Evolutionary conservation across 1,140 invertebrate genomes (phyloP).

Genomic region (Calosoma granatense): DNA sequence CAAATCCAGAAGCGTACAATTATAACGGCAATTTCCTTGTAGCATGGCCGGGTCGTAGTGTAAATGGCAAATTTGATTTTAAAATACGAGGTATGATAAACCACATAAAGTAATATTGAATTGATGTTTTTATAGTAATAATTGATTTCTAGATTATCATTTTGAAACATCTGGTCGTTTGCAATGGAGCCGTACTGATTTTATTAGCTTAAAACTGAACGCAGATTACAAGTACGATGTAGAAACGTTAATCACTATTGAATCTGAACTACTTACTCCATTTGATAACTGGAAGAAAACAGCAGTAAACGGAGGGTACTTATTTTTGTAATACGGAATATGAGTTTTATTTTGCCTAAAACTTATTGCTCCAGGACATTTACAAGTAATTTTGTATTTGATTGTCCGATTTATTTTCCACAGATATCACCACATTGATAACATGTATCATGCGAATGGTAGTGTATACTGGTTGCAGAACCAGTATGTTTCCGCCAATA

Average conservation of each 20-base stretch:
- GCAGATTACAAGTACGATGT: constrained; percentile 38
- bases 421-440: constrained; percentile 34
- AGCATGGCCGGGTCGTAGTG: constrained; percentile 60
- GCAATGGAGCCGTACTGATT: constrained; percentile 45
- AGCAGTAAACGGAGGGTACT: constrained; percentile 49
- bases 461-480: constrained; percentile 46
- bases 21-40: constrained; percentile 49
- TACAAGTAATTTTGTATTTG: too few relatives aligned
- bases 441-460: constrained; percentile 32
- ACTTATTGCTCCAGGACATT: too few relatives aligned
- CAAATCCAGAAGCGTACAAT: constrained; percentile 41
- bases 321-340: too few relatives aligned
- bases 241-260: constrained; percentile 33
- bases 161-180: constrained; percentile 30
- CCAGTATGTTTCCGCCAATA: constrained; percentile 40
- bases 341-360: too few relatives aligned
- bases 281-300: constrained; percentile 63
- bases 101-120: neutral
- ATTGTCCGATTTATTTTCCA: constrained; percentile 15
- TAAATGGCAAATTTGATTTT: constrained; percentile 51
- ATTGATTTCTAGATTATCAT: constrained; percentile 17
- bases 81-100: constrained; percentile 36
- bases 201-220: constrained; percentile 40
- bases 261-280: constrained; percentile 52
- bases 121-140: neutral